A percentile compares a stretch with the other conserved stretches of the same genome.
Evolutionary conservation across 1,140 invertebrate genomes (phyloP).

Genomic region (Eriosoma lanigerum): DNA sequence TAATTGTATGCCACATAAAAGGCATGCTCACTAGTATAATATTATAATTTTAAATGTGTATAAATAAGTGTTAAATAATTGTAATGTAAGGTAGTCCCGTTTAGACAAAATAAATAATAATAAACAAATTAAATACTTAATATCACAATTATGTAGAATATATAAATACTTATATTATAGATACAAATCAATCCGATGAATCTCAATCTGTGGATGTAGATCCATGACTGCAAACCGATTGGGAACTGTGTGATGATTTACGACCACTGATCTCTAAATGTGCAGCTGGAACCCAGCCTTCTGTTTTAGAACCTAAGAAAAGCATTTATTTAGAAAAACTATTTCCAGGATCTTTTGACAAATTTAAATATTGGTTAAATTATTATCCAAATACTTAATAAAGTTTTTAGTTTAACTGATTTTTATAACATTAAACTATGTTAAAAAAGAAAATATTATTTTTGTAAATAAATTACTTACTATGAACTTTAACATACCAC

Average conservation of each 20-base stretch:
- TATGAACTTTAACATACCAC: constrained; percentile 88
- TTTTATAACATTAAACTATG: too few species aligned
- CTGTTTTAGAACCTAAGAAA: constrained; percentile 65
- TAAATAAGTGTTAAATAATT: constrained; percentile 12
- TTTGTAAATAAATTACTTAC: constrained; percentile 58
- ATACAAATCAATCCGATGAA: neutral
- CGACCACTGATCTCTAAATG: constrained; percentile 79
- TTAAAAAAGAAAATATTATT: too few species aligned
- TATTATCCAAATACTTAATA: too few species aligned
- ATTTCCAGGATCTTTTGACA: too few species aligned
- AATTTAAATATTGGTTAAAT: too few species aligned
- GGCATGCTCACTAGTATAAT: constrained; percentile 1
- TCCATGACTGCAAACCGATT: constrained; percentile 61
- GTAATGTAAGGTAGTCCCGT: neutral
- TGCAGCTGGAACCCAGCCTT: constrained; percentile 93
- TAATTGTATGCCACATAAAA: neutral
- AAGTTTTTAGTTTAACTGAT: too few species aligned
- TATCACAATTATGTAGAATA: constrained; percentile 44
- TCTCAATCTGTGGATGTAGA: constrained; percentile 54
- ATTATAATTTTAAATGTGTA: constrained; percentile 2
- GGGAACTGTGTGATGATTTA: constrained; percentile 70
- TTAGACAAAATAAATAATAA: constrained; percentile 26
- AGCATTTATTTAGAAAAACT: constrained; percentile 25
- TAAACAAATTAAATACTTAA: constrained; percentile 49
- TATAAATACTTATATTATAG: constrained; percentile 33